Percentiles rank a stretch among this genome's conserved stretches.
phyloP scores from a whole-genome alignment of 2,113 vertebrate species.

The Grus americana region DNA sequence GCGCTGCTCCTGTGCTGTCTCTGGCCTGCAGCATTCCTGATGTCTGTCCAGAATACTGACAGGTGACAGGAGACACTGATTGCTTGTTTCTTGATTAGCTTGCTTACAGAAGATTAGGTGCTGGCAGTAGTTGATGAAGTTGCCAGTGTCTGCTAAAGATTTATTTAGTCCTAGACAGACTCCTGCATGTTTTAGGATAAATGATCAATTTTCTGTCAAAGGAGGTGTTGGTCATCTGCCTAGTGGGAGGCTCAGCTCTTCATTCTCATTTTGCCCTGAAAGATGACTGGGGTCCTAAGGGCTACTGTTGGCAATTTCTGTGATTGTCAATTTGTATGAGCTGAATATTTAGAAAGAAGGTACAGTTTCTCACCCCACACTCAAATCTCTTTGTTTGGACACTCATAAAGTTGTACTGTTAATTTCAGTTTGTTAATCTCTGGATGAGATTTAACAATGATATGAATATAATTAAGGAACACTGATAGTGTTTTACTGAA shows the following conservation, averaged over 20 bases:
- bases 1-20: neutral
- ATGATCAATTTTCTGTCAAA: constrained; percentile 46
- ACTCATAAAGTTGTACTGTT: neutral
- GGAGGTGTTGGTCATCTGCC: neutral
- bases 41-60: neutral
- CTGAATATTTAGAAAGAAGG: neutral
- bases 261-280: neutral
- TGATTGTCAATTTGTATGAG: neutral
- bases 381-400: neutral
- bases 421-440: neutral
- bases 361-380: neutral
- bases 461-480: neutral
- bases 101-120: constrained; percentile 39
- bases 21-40: neutral
- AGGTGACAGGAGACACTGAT: neutral
- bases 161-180: constrained; percentile 45
- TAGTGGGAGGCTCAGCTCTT: neutral
- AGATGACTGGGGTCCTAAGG: neutral
- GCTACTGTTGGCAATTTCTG: neutral
- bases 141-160: constrained; percentile 14
- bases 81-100: constrained; percentile 45
- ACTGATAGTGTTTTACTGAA: neutral
- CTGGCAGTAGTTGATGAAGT: constrained; percentile 46
- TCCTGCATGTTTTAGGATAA: constrained; percentile 27
- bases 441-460: neutral